A percentile compares a stretch with the other conserved stretches of the same genome.
These are phyloP conservation scores for Cricetomys ansorgei DNA, from an alignment of 2,113 vertebrate genomes.

Conservation along the genomic window DNA sequence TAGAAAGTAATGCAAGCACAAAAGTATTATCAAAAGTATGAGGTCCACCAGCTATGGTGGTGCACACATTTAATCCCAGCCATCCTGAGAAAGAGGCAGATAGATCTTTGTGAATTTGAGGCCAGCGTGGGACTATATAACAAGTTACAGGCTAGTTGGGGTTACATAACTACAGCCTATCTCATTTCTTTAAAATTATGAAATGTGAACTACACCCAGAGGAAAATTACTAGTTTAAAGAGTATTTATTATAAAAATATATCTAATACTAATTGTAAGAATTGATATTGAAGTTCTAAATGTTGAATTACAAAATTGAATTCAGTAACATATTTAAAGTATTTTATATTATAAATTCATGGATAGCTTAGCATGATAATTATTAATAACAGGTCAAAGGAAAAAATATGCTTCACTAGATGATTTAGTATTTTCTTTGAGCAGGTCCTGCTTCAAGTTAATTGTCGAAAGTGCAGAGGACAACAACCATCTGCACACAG, in stretches of 20 bases:
- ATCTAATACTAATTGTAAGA: background rate
- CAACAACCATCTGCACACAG: background rate
- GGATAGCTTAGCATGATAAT: background rate
- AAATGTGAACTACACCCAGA: background rate
- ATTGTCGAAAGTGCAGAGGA: background rate
- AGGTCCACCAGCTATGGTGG: background rate
- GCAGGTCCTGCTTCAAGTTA: background rate
- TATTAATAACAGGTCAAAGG: background rate
- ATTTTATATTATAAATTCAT: background rate
- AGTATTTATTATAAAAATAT: constrained; percentile 3
- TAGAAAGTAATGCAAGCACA: constrained; percentile 10
- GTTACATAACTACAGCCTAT: background rate
- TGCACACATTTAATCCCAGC: background rate
- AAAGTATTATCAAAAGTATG: background rate
- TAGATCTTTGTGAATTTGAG: background rate
- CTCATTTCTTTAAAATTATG: background rate
- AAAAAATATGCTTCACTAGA: constrained; percentile 22
- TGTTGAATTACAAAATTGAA: background rate
- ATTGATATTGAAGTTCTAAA: background rate
- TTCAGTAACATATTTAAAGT: background rate
- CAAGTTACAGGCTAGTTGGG: background rate
- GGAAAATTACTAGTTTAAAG: background rate
- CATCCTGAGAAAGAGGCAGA: background rate
- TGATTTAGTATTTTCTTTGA: background rate
- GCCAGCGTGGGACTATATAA: no score